Conservation (phyloP, 2,113 vertebrate genomes). For the Phainopepla nitens region DNA sequence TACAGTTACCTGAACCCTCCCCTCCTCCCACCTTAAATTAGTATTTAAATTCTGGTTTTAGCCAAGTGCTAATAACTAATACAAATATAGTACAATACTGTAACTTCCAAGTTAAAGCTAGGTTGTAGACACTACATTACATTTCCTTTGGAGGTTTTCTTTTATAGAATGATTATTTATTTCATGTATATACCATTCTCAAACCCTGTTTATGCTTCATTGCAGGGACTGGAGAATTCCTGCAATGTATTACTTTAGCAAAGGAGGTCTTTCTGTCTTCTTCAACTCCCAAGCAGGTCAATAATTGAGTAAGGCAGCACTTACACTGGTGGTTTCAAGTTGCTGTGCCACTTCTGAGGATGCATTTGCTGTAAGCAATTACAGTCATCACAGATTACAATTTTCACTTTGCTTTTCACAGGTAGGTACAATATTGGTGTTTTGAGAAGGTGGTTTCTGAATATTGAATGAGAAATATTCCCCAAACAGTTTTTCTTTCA, state of each 20-base stretch:
- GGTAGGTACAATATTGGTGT: background rate
- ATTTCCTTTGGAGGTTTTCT: background rate
- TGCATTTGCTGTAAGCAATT: background rate
- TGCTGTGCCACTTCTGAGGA: background rate
- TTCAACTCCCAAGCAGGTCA: background rate
- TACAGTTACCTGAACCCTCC: background rate
- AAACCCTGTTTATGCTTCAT: background rate
- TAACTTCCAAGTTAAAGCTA: background rate
- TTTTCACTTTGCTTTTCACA: slow-evolving; percentile 35
- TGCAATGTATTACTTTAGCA: background rate
- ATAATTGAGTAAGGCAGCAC: background rate
- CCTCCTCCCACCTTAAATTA: background rate
- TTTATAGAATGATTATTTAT: background rate
- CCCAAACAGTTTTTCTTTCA: background rate
- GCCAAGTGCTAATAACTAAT: background rate
- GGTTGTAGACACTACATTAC: background rate
- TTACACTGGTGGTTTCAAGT: background rate
- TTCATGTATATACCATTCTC: background rate
- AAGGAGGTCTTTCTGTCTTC: background rate
- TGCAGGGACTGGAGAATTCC: background rate
- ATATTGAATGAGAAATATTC: slow-evolving; percentile 34
- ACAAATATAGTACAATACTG: background rate
- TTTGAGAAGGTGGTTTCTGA: background rate
- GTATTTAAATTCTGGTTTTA: background rate
- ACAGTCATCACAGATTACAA: background rate